phyloP scores from a whole-genome alignment of 2,113 vertebrate genomes.

The Amblyopsis rosae region DNA sequence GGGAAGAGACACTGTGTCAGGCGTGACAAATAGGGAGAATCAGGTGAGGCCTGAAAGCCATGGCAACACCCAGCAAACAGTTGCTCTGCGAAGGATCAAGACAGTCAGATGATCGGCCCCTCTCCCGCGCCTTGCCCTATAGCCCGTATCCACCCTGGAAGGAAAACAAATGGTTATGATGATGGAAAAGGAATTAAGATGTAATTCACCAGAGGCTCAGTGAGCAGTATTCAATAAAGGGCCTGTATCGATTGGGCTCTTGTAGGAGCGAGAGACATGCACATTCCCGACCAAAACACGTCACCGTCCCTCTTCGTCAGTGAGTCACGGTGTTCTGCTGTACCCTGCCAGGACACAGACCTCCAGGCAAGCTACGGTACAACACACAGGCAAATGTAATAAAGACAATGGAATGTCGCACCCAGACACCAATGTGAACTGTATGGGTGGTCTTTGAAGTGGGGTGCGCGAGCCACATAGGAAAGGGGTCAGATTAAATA shows the following conservation, averaged over 20 bases:
- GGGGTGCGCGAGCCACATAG: too few species aligned
- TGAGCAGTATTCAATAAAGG: conserved; percentile 56
- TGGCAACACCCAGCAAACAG: conserved; percentile 38
- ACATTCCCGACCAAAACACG: conserved; percentile 65
- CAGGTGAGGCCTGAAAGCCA: conserved; percentile 41
- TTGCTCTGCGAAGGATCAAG: conserved; percentile 21
- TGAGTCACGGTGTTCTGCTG: conserved; percentile 56
- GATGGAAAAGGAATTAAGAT: conserved; percentile 72
- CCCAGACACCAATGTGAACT: too few species aligned
- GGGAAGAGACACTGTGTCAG: conserved; percentile 47
- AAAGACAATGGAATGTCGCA: too few species aligned
- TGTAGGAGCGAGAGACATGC: conserved; percentile 43
- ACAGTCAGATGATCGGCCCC: conserved; percentile 19
- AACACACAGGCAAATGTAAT: not conserved
- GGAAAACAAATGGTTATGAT: conserved; percentile 75
- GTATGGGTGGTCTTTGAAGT: too few species aligned
- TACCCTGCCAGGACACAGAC: not conserved
- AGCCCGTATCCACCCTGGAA: conserved; percentile 45
- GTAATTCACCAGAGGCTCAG: conserved; percentile 64
- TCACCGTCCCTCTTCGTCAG: conserved; percentile 66
- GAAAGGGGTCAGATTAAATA: too few species aligned
- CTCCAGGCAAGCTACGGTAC: not conserved
- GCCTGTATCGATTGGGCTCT: conserved; percentile 28
- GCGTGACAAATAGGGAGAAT: conserved; percentile 63
- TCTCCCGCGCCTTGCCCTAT: conserved; percentile 1